These are phyloP conservation scores for Euwallacea fornicatus DNA, from an alignment of 1,140 invertebrate species.

Conservation along the genomic window DNA sequence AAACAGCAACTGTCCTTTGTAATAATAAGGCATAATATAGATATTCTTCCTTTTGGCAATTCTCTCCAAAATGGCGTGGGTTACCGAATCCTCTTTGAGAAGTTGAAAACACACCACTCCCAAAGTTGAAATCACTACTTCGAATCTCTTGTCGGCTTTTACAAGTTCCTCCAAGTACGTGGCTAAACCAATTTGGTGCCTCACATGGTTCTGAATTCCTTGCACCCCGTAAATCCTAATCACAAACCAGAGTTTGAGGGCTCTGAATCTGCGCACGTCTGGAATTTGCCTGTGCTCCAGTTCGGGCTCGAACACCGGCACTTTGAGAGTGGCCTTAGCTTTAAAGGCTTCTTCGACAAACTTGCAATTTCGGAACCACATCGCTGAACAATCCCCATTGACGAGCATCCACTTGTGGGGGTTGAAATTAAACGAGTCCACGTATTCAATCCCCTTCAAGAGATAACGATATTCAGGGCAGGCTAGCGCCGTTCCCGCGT, in stretches of 20 bases:
- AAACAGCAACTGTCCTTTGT: conserved; percentile 70
- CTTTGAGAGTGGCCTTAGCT: conserved; percentile 72
- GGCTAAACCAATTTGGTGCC: conserved; percentile 75
- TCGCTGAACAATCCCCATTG: conserved; percentile 88
- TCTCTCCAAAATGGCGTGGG: conserved; percentile 73
- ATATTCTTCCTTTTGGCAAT: conserved; percentile 79
- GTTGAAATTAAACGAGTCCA: conserved; percentile 88
- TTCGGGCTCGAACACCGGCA: conserved; percentile 71
- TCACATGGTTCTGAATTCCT: conserved; percentile 77
- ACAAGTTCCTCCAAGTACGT: conserved; percentile 75
- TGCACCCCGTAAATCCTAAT: conserved; percentile 80
- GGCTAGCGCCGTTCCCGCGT: conserved; percentile 84
- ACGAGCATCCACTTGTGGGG: conserved; percentile 91
- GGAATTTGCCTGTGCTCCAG: conserved; percentile 95
- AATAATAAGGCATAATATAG: conserved; percentile 79
- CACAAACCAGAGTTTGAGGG: conserved; percentile 95
- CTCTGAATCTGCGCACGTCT: conserved; percentile 84
- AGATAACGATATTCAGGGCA: conserved; percentile 86
- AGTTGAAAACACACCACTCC: conserved; percentile 88
- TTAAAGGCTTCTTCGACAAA: conserved; percentile 83
- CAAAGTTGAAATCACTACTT: conserved; percentile 65
- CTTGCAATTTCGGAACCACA: conserved; percentile 83
- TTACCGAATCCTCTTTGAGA: conserved; percentile 72
- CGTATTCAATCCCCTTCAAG: conserved; percentile 78
- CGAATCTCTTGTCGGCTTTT: conserved; percentile 71